Evolutionary conservation across 2,888 invertebrate species (phyloP).

Genomic region (Melinaea menophilus): DNA sequence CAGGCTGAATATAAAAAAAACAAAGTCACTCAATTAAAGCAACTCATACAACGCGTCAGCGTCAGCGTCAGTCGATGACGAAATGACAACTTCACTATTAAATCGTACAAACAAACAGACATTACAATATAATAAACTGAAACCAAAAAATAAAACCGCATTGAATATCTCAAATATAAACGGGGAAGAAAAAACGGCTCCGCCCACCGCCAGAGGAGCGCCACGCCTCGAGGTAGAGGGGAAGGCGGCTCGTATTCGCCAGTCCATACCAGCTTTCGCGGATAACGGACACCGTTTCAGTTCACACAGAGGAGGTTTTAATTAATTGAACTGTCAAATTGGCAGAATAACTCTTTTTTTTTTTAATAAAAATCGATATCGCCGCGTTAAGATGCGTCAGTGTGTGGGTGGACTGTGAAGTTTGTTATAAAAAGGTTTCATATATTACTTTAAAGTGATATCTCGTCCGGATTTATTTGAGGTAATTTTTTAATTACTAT

Average conservation of each 20-base stretch:
- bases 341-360: background rate
- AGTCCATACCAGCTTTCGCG: conserved; percentile 64
- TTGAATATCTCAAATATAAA: conserved; percentile 49
- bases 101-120: conserved; percentile 61
- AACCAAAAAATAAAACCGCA: conserved; percentile 52
- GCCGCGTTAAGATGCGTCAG: conserved; percentile 12
- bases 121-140: conserved; percentile 70
- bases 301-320: conserved; percentile 34
- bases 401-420: conserved; percentile 8
- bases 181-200: conserved; percentile 55
- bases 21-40: conserved; percentile 4
- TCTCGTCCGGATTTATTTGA: too few species aligned
- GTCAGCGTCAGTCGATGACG: background rate
- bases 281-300: conserved; percentile 52
- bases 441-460: too few species aligned
- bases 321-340: conserved; percentile 27
- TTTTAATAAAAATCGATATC: background rate
- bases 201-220: conserved; percentile 47
- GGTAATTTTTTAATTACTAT: too few species aligned
- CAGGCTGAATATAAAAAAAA: background rate
- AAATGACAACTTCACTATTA: conserved; percentile 34
- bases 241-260: conserved; percentile 54
- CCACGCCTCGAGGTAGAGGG: conserved; percentile 58
- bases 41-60: background rate
- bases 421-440: too few species aligned